A percentile compares a stretch with the other conserved stretches of the same genome.
Conservation (phyloP, 2,113 vertebrate species). For the Natator depressus region DNA sequence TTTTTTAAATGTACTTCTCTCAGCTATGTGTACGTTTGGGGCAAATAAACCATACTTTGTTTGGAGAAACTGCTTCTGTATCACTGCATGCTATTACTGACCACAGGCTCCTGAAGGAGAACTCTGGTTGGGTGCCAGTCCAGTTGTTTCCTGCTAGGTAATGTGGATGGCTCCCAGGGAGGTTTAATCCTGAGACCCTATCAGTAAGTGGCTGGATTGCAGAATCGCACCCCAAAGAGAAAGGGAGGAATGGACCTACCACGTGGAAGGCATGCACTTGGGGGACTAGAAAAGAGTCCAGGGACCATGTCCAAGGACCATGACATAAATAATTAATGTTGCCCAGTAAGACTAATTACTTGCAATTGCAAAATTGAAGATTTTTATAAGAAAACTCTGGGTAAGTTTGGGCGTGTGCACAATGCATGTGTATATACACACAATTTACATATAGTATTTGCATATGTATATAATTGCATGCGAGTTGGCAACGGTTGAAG, state of each 20-base stretch:
- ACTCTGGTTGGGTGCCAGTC: background rate
- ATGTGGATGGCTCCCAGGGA: background rate
- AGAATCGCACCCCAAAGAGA: background rate
- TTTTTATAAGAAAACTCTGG: background rate
- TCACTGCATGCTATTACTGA: background rate
- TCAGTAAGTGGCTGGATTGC: background rate
- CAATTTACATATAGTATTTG: background rate
- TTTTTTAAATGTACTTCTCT: background rate
- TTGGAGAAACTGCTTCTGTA: background rate
- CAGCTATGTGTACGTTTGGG: background rate
- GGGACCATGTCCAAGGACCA: background rate
- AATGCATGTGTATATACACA: background rate
- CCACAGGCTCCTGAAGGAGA: background rate
- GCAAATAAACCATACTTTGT: background rate
- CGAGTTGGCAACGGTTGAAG: background rate
- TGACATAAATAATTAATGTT: background rate
- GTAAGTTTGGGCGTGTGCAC: background rate
- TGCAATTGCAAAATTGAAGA: background rate
- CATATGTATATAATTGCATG: background rate
- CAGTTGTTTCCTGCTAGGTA: background rate
- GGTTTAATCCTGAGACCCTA: background rate
- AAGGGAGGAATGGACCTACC: background rate
- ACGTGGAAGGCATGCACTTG: background rate
- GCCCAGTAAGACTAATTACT: background rate
- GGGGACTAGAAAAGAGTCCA: background rate